Evolutionary conservation across 2,113 vertebrate genomes (phyloP).

Genomic region (Chiloscyllium plagiosum): DNA sequence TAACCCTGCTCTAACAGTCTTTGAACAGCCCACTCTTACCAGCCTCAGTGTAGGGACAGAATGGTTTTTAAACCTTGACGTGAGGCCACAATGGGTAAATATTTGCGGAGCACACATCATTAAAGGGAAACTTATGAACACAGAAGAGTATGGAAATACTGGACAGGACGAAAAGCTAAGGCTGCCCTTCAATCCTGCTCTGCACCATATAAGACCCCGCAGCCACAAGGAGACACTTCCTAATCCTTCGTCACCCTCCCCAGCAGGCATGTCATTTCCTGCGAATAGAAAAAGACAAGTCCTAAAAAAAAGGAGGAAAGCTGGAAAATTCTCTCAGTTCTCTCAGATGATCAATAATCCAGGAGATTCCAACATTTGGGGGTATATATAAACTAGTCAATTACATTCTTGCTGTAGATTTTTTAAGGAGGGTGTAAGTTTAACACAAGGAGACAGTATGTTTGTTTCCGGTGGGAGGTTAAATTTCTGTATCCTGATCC

Average conservation of each 20-base stretch:
- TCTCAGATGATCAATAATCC: not conserved
- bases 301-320: not conserved
- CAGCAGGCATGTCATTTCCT: not conserved
- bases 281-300: not conserved
- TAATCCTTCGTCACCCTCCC: not conserved
- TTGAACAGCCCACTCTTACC: no score
- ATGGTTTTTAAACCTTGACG: not conserved
- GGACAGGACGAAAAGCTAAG: not conserved
- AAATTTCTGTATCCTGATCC: no score
- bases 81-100: no score
- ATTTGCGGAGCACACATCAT: not conserved
- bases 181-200: not conserved
- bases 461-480: no score
- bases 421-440: no score
- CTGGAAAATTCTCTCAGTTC: not conserved
- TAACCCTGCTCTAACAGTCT: no score
- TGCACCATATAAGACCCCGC: not conserved
- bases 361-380: not conserved
- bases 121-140: not conserved
- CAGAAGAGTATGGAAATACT: not conserved
- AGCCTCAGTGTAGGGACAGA: no score
- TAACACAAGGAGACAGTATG: no score
- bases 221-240: not conserved
- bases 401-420: not conserved
- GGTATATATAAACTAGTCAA: not conserved